These are phyloP conservation scores for Microplitis deprimator DNA, from an alignment of 2,888 invertebrate species.

Conservation along the genomic window DNA sequence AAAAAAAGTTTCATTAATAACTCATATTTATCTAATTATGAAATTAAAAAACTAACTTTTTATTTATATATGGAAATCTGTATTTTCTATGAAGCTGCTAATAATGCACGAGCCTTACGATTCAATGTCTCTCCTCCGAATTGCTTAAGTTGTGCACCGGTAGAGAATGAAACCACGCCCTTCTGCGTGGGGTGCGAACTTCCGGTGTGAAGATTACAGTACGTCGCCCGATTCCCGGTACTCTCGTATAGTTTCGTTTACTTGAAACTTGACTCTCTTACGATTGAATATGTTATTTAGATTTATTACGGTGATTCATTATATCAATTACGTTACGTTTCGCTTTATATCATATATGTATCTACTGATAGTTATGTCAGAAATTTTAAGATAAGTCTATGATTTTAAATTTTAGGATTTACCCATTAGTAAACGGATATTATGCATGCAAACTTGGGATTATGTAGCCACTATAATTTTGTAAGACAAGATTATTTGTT, in stretches of 20 bases:
- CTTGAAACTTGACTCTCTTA: background rate
- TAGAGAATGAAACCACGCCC: constrained; percentile 60
- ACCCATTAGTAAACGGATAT: background rate
- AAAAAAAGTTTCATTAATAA: too few relatives aligned
- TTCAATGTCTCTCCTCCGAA: background rate
- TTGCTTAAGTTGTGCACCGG: constrained; percentile 25
- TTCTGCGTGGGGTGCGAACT: constrained; percentile 60
- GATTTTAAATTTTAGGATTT: background rate
- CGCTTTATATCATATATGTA: background rate
- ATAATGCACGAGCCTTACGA: background rate
- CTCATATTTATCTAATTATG: too few relatives aligned
- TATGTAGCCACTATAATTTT: too few relatives aligned
- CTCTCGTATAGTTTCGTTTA: background rate
- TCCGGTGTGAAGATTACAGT: constrained; percentile 60
- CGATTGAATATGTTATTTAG: background rate
- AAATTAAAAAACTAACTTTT: too few relatives aligned
- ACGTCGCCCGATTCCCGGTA: constrained; percentile 37
- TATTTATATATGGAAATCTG: background rate
- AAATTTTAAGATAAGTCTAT: background rate
- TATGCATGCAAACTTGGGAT: background rate
- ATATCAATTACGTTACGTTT: background rate
- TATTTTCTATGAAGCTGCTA: background rate
- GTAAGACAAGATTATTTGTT: too few relatives aligned
- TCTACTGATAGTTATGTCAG: background rate
- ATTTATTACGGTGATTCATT: background rate